Evolutionary conservation across 2,113 vertebrate species (phyloP).

Genomic region (Eulacestoma nigropectus): DNA sequence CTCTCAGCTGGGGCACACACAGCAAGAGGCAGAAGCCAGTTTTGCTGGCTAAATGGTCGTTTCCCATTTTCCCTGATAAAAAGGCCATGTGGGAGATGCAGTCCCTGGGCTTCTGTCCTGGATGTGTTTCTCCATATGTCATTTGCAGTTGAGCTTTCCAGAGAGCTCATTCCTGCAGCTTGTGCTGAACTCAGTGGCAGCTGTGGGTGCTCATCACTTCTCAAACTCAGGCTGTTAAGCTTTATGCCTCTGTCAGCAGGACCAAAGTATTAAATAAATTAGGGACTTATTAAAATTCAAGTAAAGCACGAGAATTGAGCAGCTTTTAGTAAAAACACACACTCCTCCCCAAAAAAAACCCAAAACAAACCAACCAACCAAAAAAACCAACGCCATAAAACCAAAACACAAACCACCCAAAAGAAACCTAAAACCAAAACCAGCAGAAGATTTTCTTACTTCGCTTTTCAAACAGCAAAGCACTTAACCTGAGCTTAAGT

Average conservation of each 20-base stretch:
- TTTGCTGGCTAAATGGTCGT: not conserved
- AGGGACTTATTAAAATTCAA: not conserved
- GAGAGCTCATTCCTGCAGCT: not conserved
- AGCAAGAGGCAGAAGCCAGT: not conserved
- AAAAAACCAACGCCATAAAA: not conserved
- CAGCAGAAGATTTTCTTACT: not conserved
- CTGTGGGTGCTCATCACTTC: conserved; percentile 14
- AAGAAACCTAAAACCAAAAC: not conserved
- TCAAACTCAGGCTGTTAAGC: not conserved
- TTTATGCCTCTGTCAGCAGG: conserved; percentile 1
- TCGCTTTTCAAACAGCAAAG: not conserved
- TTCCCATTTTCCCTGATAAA: not conserved
- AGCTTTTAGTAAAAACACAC: not conserved
- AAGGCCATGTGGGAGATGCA: not conserved
- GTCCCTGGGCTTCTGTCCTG: not conserved
- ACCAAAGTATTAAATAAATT: not conserved
- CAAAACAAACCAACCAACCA: not conserved
- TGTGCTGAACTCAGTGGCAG: conserved; percentile 26
- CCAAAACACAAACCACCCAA: not conserved
- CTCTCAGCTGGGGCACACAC: not conserved
- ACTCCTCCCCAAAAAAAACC: not conserved
- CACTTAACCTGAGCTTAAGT: not conserved
- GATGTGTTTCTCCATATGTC: not conserved
- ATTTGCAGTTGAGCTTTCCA: not conserved
- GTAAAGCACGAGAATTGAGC: not conserved